Percentiles rank a stretch among this genome's conserved stretches.
Conservation (phyloP, 2,888 invertebrate species). For the Tinea semifulvella region DNA sequence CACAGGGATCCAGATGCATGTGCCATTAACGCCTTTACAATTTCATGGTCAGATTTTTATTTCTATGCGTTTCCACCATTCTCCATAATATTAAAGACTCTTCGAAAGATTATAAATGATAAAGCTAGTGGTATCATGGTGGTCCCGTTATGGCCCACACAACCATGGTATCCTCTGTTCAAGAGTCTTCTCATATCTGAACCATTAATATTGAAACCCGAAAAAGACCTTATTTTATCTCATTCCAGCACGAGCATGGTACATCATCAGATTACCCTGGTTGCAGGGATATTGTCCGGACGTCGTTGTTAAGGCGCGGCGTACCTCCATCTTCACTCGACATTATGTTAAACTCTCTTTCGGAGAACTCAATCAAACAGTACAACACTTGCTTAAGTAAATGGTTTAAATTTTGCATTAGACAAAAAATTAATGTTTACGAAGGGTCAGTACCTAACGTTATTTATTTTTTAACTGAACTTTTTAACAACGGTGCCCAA, state of each 20-base stretch:
- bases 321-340: background rate
- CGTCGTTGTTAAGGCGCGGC: background rate
- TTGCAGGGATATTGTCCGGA: slow-evolving; percentile 13
- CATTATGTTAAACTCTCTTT: slow-evolving; percentile 9
- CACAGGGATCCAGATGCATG: slow-evolving; percentile 12
- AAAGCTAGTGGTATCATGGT: slow-evolving; percentile 15
- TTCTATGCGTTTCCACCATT: slow-evolving; percentile 18
- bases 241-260: slow-evolving; percentile 9
- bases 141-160: no score
- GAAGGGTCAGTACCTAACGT: slow-evolving; percentile 7
- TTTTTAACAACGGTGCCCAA: slow-evolving; percentile 16
- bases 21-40: slow-evolving; percentile 15
- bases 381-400: slow-evolving; percentile 13
- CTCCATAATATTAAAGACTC: slow-evolving; percentile 15
- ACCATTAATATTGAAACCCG: no score
- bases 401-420: slow-evolving; percentile 9
- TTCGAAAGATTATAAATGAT: slow-evolving; percentile 16
- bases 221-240: background rate
- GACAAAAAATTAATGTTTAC: slow-evolving; percentile 1
- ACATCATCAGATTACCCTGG: slow-evolving; percentile 13
- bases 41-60: slow-evolving; percentile 13
- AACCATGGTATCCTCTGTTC: no score
- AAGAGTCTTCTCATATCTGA: no score
- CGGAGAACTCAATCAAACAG: slow-evolving; percentile 14
- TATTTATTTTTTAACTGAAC: slow-evolving; percentile 15